phyloP scores from a whole-genome alignment of 2,797 vertebrate genomes.

The Hydrocynus forskahlii region DNA sequence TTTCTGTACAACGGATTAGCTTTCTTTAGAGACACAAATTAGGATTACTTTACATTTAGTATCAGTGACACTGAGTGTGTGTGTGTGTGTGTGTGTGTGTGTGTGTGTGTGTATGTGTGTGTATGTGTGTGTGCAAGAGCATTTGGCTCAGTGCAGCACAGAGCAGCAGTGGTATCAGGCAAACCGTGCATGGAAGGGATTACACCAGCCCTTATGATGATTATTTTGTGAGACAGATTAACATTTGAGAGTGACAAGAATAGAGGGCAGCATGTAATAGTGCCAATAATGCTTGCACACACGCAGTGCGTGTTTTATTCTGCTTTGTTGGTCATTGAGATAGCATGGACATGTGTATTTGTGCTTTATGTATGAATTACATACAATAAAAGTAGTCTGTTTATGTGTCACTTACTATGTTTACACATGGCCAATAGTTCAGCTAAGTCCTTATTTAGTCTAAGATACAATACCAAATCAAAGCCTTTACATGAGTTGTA shows the following conservation, averaged over 20 bases:
- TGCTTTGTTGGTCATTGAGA: constrained; percentile 23
- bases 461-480: too few relatives aligned
- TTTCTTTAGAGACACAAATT: constrained; percentile 54
- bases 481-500: background rate
- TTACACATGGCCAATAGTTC: background rate
- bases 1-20: constrained; percentile 53
- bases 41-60: constrained; percentile 52
- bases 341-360: background rate
- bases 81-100: constrained; percentile 22
- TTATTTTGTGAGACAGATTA: constrained; percentile 52
- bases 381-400: background rate
- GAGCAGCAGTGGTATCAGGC: constrained; percentile 44
- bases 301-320: background rate
- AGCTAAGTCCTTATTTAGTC: too few relatives aligned
- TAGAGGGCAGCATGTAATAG: constrained; percentile 37
- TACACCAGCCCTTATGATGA: constrained; percentile 46
- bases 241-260: constrained; percentile 44
- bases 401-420: background rate
- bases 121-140: background rate
- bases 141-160: constrained; percentile 22
- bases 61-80: constrained; percentile 37
- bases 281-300: constrained; percentile 3
- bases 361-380: background rate
- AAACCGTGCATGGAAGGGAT: constrained; percentile 47
- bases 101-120: background rate